Conservation (phyloP, 2,797 vertebrate species). For the Xiphorhynchus erythropygius region DNA sequence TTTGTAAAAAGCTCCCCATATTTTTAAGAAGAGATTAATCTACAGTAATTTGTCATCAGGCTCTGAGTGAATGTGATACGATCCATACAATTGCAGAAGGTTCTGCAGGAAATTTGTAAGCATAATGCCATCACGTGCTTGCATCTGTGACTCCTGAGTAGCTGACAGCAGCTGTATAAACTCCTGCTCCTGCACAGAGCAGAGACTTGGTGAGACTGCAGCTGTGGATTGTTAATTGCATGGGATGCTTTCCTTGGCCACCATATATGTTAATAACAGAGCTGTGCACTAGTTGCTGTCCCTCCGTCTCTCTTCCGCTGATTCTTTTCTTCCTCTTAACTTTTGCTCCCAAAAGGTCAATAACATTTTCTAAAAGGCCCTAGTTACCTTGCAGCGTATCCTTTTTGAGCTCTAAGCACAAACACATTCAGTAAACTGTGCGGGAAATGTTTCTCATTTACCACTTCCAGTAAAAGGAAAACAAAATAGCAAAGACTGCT, state of each 20-base stretch:
- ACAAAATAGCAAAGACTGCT: neutral
- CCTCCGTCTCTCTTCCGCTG: neutral
- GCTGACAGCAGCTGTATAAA: constrained; percentile 39
- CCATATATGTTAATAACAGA: neutral
- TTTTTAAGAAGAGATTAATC: constrained; percentile 45
- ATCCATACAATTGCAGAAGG: neutral
- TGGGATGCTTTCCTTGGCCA: constrained; percentile 32
- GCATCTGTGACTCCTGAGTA: constrained; percentile 19
- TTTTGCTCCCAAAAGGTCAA: neutral
- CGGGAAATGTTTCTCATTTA: constrained; percentile 22
- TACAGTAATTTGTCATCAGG: constrained; percentile 43
- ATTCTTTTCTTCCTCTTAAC: neutral
- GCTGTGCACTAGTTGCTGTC: neutral
- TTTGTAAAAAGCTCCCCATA: constrained; percentile 51
- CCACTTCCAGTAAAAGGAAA: constrained; percentile 28
- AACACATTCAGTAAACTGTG: constrained; percentile 2
- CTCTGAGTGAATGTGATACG: constrained; percentile 5
- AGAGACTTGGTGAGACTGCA: neutral
- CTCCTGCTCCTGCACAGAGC: neutral
- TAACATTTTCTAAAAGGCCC: neutral
- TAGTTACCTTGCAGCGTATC: neutral
- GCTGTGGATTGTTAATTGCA: constrained; percentile 10
- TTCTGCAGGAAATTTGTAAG: constrained; percentile 39
- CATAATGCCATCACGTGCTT: constrained; percentile 26
- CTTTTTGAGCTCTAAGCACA: neutral